A percentile compares a stretch with the other conserved stretches of the same genome.
These are phyloP conservation scores for Drosophila busckii DNA, from an alignment of 1,140 invertebrate species.

Conservation along the genomic window DNA sequence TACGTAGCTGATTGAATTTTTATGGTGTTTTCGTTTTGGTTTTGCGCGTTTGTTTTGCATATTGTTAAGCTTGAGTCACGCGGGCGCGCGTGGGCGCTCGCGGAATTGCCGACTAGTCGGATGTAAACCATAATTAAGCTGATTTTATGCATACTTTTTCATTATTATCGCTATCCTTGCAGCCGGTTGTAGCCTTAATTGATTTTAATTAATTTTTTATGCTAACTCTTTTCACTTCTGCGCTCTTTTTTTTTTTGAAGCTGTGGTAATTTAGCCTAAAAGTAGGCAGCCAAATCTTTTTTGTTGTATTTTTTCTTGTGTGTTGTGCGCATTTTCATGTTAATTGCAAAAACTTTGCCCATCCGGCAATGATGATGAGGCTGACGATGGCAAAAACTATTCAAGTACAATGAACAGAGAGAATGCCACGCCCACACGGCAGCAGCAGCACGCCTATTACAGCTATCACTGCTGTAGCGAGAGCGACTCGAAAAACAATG, in stretches of 20 bases:
- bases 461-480: conserved; percentile 23
- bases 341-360: conserved; percentile 64
- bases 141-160: conserved; percentile 65
- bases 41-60: conserved; percentile 41
- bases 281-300: conserved; percentile 16
- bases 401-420: conserved; percentile 35
- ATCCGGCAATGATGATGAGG: conserved; percentile 16
- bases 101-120: too few relatives aligned
- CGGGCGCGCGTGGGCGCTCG: too few relatives aligned
- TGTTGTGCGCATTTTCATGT: conserved; percentile 48
- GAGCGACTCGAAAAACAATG: conserved; percentile 72
- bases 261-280: conserved; percentile 23
- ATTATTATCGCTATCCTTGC: conserved; percentile 48
- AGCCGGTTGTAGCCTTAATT: conserved; percentile 57
- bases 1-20: conserved; percentile 69
- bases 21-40: conserved; percentile 51
- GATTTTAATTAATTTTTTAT: conserved; percentile 75
- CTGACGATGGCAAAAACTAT: conserved; percentile 55
- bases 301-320: conserved; percentile 39
- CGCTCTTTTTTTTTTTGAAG: conserved; percentile 13
- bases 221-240: conserved; percentile 10
- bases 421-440: conserved; percentile 34
- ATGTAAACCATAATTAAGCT: conserved; percentile 70
- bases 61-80: conserved; percentile 15
- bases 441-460: conserved; percentile 33